Conservation (phyloP, 2,797 vertebrate genomes). For the Crocodylus rhombifer region DNA sequence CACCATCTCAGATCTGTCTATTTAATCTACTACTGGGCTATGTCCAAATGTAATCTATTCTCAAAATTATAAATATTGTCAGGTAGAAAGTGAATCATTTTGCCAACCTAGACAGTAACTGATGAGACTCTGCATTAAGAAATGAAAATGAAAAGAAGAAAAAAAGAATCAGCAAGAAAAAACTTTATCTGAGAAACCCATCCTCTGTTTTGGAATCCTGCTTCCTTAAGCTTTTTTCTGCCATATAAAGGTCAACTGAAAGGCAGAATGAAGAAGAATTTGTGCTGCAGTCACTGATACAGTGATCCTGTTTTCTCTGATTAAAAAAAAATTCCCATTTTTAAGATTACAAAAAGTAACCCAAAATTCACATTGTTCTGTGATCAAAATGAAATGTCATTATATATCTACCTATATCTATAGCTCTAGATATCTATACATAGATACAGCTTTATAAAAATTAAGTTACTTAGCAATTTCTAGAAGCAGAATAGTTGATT, state of each 20-base stretch:
- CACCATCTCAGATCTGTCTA: not conserved
- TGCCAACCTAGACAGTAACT: not conserved
- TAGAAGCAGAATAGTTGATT: no score
- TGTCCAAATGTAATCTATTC: not conserved
- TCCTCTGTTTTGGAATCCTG: not conserved
- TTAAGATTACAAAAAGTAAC: no score
- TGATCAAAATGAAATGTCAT: no score
- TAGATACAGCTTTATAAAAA: no score
- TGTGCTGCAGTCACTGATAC: not conserved
- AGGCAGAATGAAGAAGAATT: conserved; percentile 40
- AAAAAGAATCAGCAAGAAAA: not conserved
- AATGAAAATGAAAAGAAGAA: not conserved
- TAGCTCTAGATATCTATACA: no score
- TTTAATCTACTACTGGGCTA: not conserved
- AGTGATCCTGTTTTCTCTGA: not conserved
- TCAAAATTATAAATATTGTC: not conserved
- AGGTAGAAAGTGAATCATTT: conserved; percentile 13
- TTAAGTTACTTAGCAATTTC: no score
- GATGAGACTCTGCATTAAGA: not conserved
- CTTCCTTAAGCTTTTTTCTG: conserved; percentile 43
- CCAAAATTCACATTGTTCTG: no score
- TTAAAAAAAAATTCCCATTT: no score
- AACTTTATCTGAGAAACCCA: not conserved
- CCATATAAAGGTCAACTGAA: not conserved
- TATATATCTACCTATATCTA: no score